A percentile compares a stretch with the other conserved stretches of the same genome.
Conservation (phyloP, 2,797 vertebrate genomes). For the Vultur gryphus region DNA sequence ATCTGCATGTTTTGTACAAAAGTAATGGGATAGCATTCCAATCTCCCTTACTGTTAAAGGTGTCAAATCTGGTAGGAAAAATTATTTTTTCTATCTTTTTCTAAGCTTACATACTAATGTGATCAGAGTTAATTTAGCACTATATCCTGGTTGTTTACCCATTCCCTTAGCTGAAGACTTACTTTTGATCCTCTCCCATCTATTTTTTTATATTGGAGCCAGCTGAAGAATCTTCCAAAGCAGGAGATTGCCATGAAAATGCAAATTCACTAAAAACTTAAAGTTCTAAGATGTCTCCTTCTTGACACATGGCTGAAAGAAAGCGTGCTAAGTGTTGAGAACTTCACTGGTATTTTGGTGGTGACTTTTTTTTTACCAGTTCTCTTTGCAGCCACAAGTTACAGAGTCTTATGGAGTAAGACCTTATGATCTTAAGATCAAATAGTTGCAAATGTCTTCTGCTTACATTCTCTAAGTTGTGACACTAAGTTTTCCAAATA, state of each 20-base stretch:
- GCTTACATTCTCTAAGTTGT: background rate
- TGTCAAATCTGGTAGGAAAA: background rate
- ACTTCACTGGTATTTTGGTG: background rate
- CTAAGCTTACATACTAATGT: background rate
- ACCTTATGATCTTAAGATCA: background rate
- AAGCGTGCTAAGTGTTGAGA: background rate
- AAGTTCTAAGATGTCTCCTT: background rate
- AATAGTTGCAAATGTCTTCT: background rate
- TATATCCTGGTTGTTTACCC: background rate
- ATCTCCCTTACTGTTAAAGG: background rate
- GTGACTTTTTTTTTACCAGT: background rate
- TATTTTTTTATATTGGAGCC: background rate
- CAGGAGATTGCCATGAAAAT: background rate
- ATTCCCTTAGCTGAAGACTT: background rate
- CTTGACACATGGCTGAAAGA: background rate
- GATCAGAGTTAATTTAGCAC: background rate
- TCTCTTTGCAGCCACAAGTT: background rate
- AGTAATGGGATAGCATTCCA: background rate
- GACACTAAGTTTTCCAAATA: background rate
- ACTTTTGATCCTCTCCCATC: background rate
- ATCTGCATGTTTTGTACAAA: background rate
- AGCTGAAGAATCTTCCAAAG: background rate
- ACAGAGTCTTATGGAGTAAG: background rate
- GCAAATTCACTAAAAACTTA: background rate
- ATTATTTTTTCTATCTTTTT: background rate